phyloP scores from a whole-genome alignment of 2,113 vertebrate species.

The Corythornis cristatus region DNA sequence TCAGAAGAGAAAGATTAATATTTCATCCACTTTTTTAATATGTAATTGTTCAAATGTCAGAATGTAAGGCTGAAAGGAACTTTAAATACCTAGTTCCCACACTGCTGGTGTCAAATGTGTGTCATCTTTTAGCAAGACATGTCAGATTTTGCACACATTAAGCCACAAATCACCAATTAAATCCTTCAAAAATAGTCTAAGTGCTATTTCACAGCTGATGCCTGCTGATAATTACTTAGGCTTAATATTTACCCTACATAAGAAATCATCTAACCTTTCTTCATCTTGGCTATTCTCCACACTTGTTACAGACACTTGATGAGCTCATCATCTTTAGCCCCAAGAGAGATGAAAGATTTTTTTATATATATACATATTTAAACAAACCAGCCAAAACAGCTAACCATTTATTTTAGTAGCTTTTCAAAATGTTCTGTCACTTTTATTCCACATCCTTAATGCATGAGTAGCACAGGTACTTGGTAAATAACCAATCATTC shows the following conservation, averaged over 20 bases:
- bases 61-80: conserved; percentile 35
- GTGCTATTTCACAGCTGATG: conserved; percentile 52
- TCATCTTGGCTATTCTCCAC: conserved; percentile 38
- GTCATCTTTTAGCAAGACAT: conserved; percentile 23
- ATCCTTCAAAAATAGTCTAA: conserved; percentile 32
- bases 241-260: conserved; percentile 52
- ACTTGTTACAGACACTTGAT: conserved; percentile 21
- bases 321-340: conserved; percentile 27
- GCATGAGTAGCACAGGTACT: conserved; percentile 57
- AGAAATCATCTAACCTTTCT: conserved; percentile 44
- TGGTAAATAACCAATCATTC: conserved; percentile 74
- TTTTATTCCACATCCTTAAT: conserved; percentile 56
- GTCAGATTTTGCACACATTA: conserved; percentile 27
- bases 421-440: conserved; percentile 23
- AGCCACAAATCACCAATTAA: conserved; percentile 44
- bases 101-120: conserved; percentile 26
- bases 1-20: conserved; percentile 53
- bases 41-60: conserved; percentile 47
- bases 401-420: conserved; percentile 19
- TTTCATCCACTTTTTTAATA: conserved; percentile 32
- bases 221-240: conserved; percentile 48
- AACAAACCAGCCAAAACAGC: not conserved
- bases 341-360: not conserved
- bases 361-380: too few species aligned
- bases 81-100: conserved; percentile 15